Conservation (phyloP, 2,888 invertebrate genomes). For the Temnothorax ravouxi region DNA sequence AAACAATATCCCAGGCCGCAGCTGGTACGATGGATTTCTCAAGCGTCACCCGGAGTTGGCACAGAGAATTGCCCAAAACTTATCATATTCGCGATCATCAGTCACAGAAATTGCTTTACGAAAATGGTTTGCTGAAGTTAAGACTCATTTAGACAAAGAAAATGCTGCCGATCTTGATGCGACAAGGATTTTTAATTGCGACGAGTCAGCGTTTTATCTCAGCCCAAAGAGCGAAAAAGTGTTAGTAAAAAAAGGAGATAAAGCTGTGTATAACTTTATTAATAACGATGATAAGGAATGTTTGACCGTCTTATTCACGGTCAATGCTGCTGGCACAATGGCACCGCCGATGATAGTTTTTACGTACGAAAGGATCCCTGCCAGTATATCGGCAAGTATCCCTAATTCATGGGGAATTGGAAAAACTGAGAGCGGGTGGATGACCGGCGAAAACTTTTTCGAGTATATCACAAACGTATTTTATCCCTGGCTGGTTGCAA, state of each 20-base stretch:
- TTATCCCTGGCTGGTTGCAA: neutral
- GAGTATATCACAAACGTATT: constrained; percentile 3
- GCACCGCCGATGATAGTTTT: neutral
- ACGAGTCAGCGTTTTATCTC: constrained; percentile 1
- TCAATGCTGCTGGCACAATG: neutral
- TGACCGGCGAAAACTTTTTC: neutral
- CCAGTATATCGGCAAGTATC: neutral
- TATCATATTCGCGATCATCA: neutral
- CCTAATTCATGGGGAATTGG: neutral
- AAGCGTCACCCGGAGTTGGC: constrained; percentile 65
- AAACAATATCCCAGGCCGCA: constrained; percentile 60
- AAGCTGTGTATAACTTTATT: constrained; percentile 1
- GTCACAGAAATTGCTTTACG: neutral
- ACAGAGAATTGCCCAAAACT: constrained; percentile 39
- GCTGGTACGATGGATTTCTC: constrained; percentile 66
- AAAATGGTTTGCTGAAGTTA: constrained; percentile 6
- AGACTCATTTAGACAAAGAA: neutral
- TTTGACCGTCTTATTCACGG: neutral
- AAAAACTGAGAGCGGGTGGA: neutral
- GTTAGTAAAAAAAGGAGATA: neutral
- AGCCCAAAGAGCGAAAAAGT: neutral
- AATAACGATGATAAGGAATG: neutral
- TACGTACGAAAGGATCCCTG: neutral
- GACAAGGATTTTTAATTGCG: constrained; percentile 2
- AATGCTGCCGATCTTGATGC: neutral